Evolutionary conservation across 1,140 invertebrate species (phyloP), one percentile per base, ranked within the genome.

Genomic region (Neodiprion fabricii): DNA sequence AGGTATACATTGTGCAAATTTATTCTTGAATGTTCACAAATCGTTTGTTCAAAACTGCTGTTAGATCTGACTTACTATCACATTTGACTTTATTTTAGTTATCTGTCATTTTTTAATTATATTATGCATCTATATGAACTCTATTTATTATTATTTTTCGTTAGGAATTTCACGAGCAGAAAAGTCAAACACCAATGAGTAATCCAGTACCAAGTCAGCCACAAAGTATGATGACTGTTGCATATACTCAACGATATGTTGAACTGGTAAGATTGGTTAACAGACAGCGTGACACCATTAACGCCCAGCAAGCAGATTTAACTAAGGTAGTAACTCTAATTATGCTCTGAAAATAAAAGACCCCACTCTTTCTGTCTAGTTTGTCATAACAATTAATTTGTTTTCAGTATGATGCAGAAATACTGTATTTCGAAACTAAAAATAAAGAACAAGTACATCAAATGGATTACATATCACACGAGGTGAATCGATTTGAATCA

Each of bases 271-370:
- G 94, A 77, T 89, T 97, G 78, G 95, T 98, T 50, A 96, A 96
- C 87, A 94, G 94, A 85, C 97, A 98, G 88, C 90, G 95, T 73
- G 96, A 97, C 83, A 96, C 96, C 85, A 90, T 98, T 70, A 94
- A 93, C 72, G 91, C 92, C 77, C 96, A 97, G 83, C 96, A 97
- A 89, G 92, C 94, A 79, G 95, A 97, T 91, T 89, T 98, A 77
- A 95, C 94, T 74, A 96, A 97, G 89, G 94, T 95, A 88, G 71
- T 77, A 68, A 72, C 48, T 61, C 50, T 65, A 66, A 72, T 76
- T 12, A 68, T 28, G 5, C 9, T 23, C 28, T 69, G 53, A 73
- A 70, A 17, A 23, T 40, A 17, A 61, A 61, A 14, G 4, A 61
- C n/a, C 53, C n/a, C 53, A 14, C 9, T 14, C 17, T 61, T 17